Base-by-base conservation (phyloP, 2,113 vertebrate genomes). In the Crotalus viridis region DNA sequence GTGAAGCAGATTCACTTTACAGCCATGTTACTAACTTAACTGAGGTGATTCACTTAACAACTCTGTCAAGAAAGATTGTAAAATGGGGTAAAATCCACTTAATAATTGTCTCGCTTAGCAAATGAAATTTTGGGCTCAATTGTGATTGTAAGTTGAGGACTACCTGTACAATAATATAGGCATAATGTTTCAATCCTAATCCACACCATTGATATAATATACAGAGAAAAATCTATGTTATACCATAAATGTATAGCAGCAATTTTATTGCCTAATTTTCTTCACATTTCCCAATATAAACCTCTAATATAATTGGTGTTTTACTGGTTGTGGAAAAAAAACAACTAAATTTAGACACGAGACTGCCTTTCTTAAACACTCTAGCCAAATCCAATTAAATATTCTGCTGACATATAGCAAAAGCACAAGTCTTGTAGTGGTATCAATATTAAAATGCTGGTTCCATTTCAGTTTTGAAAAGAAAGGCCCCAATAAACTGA, bases 391-490 rank as follows among this genome's bases (percentile, higher is more conserved):
- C 55, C 90, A 46, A 87, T 81, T 94, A 55, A 10, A 89, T 0
- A 28, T 89, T 89, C 7, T 89, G 1, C 19, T 87, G 28, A 15
- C 12, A 59, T 43, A 17, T 46, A 59, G 46, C 89, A 12, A 15
- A 48, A 0, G 3, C 51, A 74, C 22, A 5, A 56, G 5, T 13
- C 1, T 89, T 81, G 26, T 87, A 69, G 9, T 69, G 4, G 12
- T 4, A 92, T 21, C 39, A 85, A 0, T 28, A 89, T 85, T 91
- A 91, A 51, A 88, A 4, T 24, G 28, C 0, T 90, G 57, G 2
- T 86, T 91, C 0, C 43, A 0, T 52, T n/a, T 95, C 61, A 61
- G 5, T 81, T 93, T 92, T 9, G 33, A 10, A 94, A 94, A 6
- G 59, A 94, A 51, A 2, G 90, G 39, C 64, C 91, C 22, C 12